These are phyloP conservation scores for Kryphioiulus occultus DNA, from an alignment of 2,888 invertebrate species.

Conservation along the genomic window DNA sequence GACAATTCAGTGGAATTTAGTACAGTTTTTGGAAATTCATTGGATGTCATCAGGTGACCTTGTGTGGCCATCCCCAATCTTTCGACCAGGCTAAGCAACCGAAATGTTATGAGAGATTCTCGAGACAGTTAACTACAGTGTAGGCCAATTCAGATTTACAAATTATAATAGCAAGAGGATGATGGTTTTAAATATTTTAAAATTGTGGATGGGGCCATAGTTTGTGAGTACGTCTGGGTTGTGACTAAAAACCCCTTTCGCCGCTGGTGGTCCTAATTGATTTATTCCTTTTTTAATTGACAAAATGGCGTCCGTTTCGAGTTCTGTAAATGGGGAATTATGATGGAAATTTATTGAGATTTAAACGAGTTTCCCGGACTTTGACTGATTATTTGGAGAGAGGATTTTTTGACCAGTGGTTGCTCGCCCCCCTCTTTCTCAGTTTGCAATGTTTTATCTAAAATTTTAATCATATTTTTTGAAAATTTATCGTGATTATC, in stretches of 20 bases:
- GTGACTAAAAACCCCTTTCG: background rate
- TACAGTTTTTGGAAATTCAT: background rate
- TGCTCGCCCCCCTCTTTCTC: background rate
- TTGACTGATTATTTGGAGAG: conserved; percentile 18
- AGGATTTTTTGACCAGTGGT: background rate
- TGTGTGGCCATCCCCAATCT: background rate
- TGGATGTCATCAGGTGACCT: background rate
- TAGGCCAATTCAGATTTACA: background rate
- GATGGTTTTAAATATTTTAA: too few species aligned
- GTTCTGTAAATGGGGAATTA: conserved; percentile 3
- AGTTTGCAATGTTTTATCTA: background rate
- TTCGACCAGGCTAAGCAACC: too few species aligned
- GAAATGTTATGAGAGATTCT: background rate
- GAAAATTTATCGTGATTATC: background rate
- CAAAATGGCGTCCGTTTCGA: conserved; percentile 11
- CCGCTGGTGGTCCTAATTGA: conserved; percentile 30
- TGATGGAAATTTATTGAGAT: conserved; percentile 36
- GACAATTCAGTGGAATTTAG: background rate
- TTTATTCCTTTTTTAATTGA: conserved; percentile 22
- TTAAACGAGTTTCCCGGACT: conserved; percentile 16
- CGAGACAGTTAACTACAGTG: background rate
- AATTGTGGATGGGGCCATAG: too few species aligned
- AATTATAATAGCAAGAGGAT: too few species aligned
- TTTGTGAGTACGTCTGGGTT: background rate
- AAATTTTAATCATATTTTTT: background rate